Conservation (phyloP, 2,797 vertebrate genomes). For the Bovichtus variegatus region DNA sequence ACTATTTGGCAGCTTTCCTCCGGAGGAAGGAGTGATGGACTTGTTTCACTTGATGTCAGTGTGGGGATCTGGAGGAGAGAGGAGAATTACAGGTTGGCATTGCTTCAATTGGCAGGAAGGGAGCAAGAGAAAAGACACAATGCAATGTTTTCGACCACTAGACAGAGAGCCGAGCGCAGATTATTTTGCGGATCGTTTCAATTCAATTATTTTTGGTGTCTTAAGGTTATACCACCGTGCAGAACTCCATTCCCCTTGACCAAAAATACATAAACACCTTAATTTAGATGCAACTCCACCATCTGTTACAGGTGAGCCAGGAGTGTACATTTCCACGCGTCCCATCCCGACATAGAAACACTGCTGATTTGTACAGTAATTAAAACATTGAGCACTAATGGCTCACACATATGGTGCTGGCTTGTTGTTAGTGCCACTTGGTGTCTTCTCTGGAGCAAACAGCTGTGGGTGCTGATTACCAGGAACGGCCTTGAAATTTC, state of each 20-base stretch:
- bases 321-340: conserved; percentile 17
- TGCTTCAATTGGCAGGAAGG: conserved; percentile 74
- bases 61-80: conserved; percentile 72
- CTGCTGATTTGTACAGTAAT: conserved; percentile 68
- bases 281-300: conserved; percentile 33
- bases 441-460: conserved; percentile 63
- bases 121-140: conserved; percentile 54
- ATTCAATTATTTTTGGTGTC: conserved; percentile 51
- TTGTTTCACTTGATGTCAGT: conserved; percentile 81
- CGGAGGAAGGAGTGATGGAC: conserved; percentile 78
- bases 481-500: conserved; percentile 52
- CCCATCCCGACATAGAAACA: conserved; percentile 35
- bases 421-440: conserved; percentile 54
- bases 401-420: conserved; percentile 66
- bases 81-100: conserved; percentile 80
- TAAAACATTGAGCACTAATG: conserved; percentile 68
- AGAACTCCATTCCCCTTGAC: conserved; percentile 31
- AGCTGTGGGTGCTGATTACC: conserved; percentile 68
- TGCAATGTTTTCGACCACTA: conserved; percentile 47
- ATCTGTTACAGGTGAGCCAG: conserved; percentile 63
- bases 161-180: conserved; percentile 45
- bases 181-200: conserved; percentile 67
- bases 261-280: conserved; percentile 37
- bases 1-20: conserved; percentile 78
- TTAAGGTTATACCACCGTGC: conserved; percentile 46